A percentile compares a stretch with the other conserved stretches of the same genome.
Evolutionary conservation across 2,113 vertebrate species (phyloP).

Genomic region (Ursus arctos): DNA sequence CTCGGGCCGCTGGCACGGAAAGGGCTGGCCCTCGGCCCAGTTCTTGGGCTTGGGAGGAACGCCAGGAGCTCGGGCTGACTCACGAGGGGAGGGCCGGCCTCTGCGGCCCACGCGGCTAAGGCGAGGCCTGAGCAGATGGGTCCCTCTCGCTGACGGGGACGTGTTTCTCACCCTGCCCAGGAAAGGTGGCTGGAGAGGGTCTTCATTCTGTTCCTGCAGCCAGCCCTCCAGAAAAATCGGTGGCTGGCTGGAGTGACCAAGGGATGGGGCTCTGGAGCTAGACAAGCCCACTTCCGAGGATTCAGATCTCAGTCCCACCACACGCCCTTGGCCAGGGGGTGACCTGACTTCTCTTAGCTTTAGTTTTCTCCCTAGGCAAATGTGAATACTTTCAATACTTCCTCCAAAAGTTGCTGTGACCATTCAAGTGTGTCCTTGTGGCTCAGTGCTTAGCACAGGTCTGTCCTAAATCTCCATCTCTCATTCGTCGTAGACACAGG

Average conservation of each 20-base stretch:
- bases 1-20: slow-evolving; percentile 39
- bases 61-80: slow-evolving; percentile 64
- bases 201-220: background rate
- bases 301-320: background rate
- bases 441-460: rapidly evolving
- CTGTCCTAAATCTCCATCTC: rapidly evolving
- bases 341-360: background rate
- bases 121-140: background rate
- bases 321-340: background rate
- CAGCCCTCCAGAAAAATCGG: background rate
- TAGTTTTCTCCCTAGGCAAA: background rate
- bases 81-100: background rate
- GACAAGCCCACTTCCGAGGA: background rate
- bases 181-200: background rate
- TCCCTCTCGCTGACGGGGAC: background rate
- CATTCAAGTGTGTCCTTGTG: rapidly evolving
- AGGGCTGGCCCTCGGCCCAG: slow-evolving; percentile 70
- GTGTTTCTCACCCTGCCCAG: background rate
- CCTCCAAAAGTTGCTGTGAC: background rate
- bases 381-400: background rate
- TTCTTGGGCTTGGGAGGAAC: slow-evolving; percentile 42
- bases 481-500: background rate
- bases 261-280: background rate
- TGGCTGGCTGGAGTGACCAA: background rate
- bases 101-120: background rate